Conservation (phyloP, 2,797 vertebrate genomes). For the Rachycentron canadum region DNA sequence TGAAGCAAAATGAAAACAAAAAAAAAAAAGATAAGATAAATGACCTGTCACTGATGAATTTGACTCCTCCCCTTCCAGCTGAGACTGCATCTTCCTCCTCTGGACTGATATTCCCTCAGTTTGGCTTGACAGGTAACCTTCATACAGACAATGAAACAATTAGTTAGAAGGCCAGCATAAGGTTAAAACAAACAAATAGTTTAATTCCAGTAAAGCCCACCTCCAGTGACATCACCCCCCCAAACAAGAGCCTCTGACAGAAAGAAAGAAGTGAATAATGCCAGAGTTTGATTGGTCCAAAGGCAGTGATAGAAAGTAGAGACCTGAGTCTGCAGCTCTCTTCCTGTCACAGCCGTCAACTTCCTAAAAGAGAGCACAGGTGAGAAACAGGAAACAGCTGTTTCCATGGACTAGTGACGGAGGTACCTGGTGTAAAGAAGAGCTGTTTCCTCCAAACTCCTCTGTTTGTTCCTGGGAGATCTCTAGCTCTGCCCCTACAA, state of each 20-base stretch:
- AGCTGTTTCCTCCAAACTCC: not conserved
- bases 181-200: too few species aligned
- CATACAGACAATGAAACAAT: not conserved
- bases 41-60: not conserved
- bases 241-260: too few species aligned
- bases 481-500: slow-evolving; percentile 9
- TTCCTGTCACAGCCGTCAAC: slow-evolving; percentile 23
- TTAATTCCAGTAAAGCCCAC: not conserved
- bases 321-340: slow-evolving; percentile 60
- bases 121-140: slow-evolving; percentile 63
- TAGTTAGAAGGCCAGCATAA: not conserved
- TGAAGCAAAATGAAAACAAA: not conserved
- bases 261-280: not conserved
- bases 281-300: not conserved
- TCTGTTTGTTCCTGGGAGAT: not conserved
- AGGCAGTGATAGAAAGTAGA: not conserved
- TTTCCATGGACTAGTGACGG: not conserved
- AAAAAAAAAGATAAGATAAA: not conserved
- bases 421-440: slow-evolving; percentile 23
- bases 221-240: not conserved
- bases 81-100: slow-evolving; percentile 42
- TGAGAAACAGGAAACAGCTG: not conserved
- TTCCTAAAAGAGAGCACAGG: slow-evolving; percentile 38
- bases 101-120: not conserved
- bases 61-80: slow-evolving; percentile 12